These are phyloP conservation scores for Agrypnus murinus DNA, from an alignment of 2,888 invertebrate species.

Conservation along the genomic window DNA sequence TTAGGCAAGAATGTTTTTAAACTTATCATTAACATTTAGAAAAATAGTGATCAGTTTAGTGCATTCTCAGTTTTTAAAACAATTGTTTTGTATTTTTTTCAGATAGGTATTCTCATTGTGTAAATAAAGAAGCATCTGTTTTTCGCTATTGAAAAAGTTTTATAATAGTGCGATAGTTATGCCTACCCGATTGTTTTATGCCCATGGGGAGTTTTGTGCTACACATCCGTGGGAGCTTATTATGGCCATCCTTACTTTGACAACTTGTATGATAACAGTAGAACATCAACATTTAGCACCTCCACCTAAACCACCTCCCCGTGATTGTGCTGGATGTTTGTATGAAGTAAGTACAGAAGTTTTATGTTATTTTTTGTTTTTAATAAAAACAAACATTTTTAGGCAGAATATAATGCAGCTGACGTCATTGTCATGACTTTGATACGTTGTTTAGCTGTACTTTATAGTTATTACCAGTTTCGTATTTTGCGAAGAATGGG, in stretches of 20 bases:
- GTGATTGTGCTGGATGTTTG: conserved; percentile 76
- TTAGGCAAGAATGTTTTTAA: background rate
- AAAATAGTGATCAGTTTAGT: too few relatives aligned
- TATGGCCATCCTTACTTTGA: conserved; percentile 87
- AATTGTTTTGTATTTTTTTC: background rate
- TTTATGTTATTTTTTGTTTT: conserved; percentile 45
- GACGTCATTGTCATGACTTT: conserved; percentile 94
- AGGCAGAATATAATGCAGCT: conserved; percentile 89
- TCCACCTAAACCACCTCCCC: conserved; percentile 69
- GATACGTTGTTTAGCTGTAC: conserved; percentile 90
- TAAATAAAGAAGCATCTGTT: background rate
- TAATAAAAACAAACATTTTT: conserved; percentile 67
- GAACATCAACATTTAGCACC: conserved; percentile 71
- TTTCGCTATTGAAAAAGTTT: background rate
- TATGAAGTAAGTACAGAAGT: conserved; percentile 61
- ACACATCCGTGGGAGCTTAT: conserved; percentile 97
- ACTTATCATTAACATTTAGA: too few relatives aligned
- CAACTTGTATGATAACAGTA: conserved; percentile 87
- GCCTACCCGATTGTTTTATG: conserved; percentile 82
- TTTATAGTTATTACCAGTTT: conserved; percentile 95
- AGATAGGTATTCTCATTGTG: background rate
- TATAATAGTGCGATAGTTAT: conserved; percentile 64
- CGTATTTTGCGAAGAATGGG: conserved; percentile 91
- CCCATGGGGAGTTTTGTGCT: conserved; percentile 93
- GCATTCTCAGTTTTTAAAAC: background rate